Conservation (phyloP, 2,113 vertebrate species). For the Seriola rivoliana region DNA sequence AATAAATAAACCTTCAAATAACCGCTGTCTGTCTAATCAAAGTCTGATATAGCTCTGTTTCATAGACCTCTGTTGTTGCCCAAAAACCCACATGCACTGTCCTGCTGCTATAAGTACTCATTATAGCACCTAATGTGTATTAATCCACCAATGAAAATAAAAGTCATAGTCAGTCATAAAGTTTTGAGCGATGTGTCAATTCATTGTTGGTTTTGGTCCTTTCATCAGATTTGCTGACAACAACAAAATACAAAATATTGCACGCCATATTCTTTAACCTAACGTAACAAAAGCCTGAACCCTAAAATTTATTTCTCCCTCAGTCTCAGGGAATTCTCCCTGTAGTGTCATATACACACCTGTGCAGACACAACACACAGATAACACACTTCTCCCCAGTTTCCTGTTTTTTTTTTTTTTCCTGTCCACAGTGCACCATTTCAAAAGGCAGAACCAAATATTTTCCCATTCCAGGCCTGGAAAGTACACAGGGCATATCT, state of each 20-base stretch:
- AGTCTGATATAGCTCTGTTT: background rate
- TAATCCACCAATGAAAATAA: background rate
- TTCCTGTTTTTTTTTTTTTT: slow-evolving; percentile 32
- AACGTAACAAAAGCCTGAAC: background rate
- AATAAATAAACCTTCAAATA: background rate
- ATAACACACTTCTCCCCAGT: slow-evolving; percentile 3
- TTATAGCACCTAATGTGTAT: background rate
- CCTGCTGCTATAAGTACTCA: background rate
- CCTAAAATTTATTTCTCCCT: background rate
- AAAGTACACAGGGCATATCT: slow-evolving; percentile 68
- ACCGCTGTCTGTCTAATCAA: background rate
- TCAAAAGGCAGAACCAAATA: slow-evolving; percentile 61
- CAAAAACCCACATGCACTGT: background rate
- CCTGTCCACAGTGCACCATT: slow-evolving; percentile 33
- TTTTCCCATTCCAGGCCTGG: slow-evolving; percentile 55
- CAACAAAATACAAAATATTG: background rate
- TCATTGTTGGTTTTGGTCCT: background rate
- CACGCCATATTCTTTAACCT: background rate
- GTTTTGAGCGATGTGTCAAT: background rate
- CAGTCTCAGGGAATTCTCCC: background rate
- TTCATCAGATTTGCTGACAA: background rate
- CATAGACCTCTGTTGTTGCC: too few species aligned
- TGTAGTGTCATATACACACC: slow-evolving; percentile 11
- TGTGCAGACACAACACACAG: slow-evolving; percentile 17
- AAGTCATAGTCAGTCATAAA: too few species aligned